Percentiles rank a stretch among this genome's conserved stretches.
Conservation (phyloP, 2,888 invertebrate species). For the Ptychoptera contaminata region DNA sequence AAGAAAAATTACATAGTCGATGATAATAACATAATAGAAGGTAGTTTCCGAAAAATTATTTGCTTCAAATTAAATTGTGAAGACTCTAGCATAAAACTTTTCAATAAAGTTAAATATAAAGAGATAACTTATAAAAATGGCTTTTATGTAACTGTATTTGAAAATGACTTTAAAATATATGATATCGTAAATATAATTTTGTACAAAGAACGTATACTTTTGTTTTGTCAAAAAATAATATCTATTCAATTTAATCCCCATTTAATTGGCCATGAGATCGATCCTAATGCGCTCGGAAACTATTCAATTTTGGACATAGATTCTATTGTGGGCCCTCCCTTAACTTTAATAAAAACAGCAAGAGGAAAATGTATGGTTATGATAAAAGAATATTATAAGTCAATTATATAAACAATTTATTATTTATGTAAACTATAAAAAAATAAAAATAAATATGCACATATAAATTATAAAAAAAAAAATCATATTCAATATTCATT, state of each 20-base stretch:
- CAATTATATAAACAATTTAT: background rate
- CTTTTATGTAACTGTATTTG: background rate
- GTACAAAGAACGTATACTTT: background rate
- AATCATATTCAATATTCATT: too few species aligned
- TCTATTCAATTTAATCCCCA: background rate
- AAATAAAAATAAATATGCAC: too few species aligned
- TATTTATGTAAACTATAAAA: too few species aligned
- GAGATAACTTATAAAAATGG: background rate
- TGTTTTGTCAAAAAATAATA: slow-evolving; percentile 1
- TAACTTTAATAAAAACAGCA: background rate
- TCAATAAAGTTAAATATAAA: background rate
- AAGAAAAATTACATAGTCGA: background rate
- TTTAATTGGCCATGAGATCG: background rate
- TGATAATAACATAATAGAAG: background rate
- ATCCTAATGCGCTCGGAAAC: too few species aligned
- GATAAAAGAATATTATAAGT: background rate
- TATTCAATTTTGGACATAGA: too few species aligned
- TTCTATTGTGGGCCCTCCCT: background rate
- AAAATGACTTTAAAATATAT: background rate
- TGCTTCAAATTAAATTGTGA: background rate
- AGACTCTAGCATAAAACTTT: background rate
- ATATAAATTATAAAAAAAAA: too few species aligned
- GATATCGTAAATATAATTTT: background rate
- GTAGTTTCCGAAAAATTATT: background rate
- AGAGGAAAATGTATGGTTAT: background rate